A percentile compares a stretch with the other conserved stretches of the same genome.
These are phyloP conservation scores for Suncus etruscus DNA, from an alignment of 2,113 vertebrate genomes.

Conservation along the genomic window DNA sequence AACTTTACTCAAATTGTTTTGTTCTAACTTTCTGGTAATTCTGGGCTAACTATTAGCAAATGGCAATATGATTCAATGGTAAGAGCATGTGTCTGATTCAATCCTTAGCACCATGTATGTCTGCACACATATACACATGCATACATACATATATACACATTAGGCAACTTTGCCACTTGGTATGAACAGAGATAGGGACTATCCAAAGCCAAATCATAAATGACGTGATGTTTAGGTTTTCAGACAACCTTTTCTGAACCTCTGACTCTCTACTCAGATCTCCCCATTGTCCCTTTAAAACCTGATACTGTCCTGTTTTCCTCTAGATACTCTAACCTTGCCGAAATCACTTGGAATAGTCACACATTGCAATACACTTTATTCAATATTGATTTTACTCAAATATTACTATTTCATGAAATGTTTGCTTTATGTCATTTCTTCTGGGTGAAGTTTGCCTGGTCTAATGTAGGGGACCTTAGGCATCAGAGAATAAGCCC, in stretches of 20 bases:
- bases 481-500: neutral
- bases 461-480: neutral
- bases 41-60: too few relatives aligned
- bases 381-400: neutral
- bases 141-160: too few relatives aligned
- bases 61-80: too few relatives aligned
- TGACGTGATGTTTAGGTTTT: neutral
- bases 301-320: neutral
- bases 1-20: neutral
- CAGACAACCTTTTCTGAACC: neutral
- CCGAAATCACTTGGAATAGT: neutral
- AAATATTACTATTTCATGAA: neutral
- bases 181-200: neutral
- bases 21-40: neutral
- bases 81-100: too few relatives aligned
- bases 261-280: neutral
- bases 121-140: too few relatives aligned
- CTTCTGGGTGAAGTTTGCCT: neutral
- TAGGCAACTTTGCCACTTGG: neutral
- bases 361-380: neutral
- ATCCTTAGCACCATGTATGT: too few relatives aligned
- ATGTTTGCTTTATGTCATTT: neutral
- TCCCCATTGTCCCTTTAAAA: neutral
- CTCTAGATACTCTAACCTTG: neutral
- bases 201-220: neutral